Conservation (phyloP, 2,113 vertebrate genomes). For the Chionomys nivalis region DNA sequence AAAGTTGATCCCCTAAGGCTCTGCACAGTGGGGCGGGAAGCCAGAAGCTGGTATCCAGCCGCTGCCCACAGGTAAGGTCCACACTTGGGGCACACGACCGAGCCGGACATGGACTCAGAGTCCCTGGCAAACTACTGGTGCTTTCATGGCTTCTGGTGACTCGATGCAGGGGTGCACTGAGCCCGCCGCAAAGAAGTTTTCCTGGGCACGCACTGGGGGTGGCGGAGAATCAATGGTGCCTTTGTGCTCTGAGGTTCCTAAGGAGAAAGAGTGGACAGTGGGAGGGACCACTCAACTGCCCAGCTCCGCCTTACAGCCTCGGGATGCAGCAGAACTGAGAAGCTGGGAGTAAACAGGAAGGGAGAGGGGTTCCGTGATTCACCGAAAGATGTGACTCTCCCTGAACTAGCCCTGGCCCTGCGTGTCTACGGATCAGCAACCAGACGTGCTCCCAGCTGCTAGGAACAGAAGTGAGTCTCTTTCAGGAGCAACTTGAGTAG, state of each 20-base stretch:
- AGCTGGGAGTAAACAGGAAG: not conserved
- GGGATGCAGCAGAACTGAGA: not conserved
- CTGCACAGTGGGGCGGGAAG: not conserved
- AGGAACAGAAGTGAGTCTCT: not conserved
- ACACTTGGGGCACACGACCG: accelerated
- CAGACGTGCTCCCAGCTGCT: not conserved
- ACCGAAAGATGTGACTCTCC: not conserved
- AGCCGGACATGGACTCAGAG: not conserved
- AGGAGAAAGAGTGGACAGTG: not conserved
- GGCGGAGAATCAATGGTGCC: conserved; percentile 63
- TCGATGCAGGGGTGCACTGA: not conserved
- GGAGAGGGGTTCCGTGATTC: not conserved
- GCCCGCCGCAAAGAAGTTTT: not conserved
- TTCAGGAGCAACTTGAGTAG: not conserved
- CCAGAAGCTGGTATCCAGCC: not conserved
- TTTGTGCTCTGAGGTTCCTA: conserved; percentile 63
- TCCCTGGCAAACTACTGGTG: not conserved
- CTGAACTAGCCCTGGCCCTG: not conserved
- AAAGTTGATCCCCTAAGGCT: conserved; percentile 24
- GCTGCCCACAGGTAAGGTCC: conserved; percentile 59
- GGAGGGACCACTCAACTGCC: not conserved
- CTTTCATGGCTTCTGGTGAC: accelerated
- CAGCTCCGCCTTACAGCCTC: not conserved
- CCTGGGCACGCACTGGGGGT: not conserved
- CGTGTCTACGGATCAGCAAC: not conserved